phyloP scores from a whole-genome alignment of 2,888 invertebrate species.

The Lumbricus terrestris region DNA sequence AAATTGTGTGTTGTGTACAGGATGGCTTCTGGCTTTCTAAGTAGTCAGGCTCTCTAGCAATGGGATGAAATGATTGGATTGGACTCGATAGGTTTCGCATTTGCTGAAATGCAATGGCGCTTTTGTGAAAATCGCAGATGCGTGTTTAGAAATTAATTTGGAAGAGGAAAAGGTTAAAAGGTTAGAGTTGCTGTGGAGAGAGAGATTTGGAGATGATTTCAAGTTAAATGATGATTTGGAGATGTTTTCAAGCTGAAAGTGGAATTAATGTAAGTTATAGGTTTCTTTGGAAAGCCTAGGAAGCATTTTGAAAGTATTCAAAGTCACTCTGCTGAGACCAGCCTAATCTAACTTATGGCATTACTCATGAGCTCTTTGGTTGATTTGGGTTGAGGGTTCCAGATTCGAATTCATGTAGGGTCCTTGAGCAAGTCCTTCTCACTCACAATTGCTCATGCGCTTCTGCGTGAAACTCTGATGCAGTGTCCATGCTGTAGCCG shows the following conservation, averaged over 20 bases:
- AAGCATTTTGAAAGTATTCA: neutral
- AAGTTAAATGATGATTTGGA: neutral
- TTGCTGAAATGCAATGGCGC: neutral
- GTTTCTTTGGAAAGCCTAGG: neutral
- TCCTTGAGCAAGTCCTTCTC: no score
- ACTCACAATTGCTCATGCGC: no score
- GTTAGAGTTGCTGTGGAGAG: neutral
- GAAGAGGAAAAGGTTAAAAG: neutral
- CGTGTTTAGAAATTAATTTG: neutral
- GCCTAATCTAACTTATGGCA: no score
- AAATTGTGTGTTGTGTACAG: neutral
- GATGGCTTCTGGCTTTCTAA: neutral
- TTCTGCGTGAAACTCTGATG: no score
- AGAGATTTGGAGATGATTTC: neutral
- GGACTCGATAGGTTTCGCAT: neutral
- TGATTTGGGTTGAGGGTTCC: no score
- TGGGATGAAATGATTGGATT: neutral
- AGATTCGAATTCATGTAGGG: neutral
- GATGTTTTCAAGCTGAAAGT: neutral
- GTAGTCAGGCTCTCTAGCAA: neutral
- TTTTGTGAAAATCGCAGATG: neutral
- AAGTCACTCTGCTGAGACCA: no score
- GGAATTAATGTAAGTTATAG: neutral
- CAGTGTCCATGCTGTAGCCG: no score
- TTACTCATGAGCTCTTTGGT: no score